These are phyloP conservation scores for Anthonomus grandis DNA, from an alignment of 1,140 invertebrate genomes.

Conservation along the genomic window DNA sequence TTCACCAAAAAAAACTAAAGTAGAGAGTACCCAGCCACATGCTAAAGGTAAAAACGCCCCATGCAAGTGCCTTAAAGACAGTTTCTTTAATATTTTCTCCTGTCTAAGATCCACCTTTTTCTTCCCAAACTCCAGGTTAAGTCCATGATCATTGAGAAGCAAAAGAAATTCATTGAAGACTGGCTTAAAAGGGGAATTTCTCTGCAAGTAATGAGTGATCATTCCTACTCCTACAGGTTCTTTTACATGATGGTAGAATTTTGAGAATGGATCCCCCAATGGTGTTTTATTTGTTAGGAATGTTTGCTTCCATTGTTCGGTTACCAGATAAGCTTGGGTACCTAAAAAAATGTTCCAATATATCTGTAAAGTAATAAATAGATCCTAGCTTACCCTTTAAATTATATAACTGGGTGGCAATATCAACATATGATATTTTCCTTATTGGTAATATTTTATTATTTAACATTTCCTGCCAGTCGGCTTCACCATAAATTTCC, in stretches of 20 bases:
- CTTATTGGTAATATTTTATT: not conserved
- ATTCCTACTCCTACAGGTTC: slow-evolving; percentile 12
- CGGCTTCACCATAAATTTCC: slow-evolving; percentile 3
- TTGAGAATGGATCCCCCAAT: not conserved
- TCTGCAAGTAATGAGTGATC: slow-evolving; percentile 2
- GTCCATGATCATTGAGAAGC: slow-evolving; percentile 10
- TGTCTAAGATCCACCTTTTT: slow-evolving; percentile 1
- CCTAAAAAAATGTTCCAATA: no score
- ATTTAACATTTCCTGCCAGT: slow-evolving; percentile 1
- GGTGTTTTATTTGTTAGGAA: not conserved
- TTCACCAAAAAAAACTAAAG: not conserved
- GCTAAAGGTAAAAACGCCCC: not conserved
- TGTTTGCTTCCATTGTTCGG: not conserved
- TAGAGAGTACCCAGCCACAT: not conserved
- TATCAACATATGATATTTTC: slow-evolving; percentile 6
- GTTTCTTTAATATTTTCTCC: not conserved
- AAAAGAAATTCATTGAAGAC: not conserved
- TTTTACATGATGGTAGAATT: slow-evolving; percentile 8
- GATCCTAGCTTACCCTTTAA: no score
- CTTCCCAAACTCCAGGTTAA: slow-evolving; percentile 8
- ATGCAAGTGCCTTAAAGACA: not conserved
- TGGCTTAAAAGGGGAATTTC: slow-evolving; percentile 9
- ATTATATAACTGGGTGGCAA: not conserved
- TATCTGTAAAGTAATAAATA: no score
- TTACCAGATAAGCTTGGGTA: not conserved